phyloP scores from a whole-genome alignment of 2,888 invertebrate species.

The Protodeltote pygarga region DNA sequence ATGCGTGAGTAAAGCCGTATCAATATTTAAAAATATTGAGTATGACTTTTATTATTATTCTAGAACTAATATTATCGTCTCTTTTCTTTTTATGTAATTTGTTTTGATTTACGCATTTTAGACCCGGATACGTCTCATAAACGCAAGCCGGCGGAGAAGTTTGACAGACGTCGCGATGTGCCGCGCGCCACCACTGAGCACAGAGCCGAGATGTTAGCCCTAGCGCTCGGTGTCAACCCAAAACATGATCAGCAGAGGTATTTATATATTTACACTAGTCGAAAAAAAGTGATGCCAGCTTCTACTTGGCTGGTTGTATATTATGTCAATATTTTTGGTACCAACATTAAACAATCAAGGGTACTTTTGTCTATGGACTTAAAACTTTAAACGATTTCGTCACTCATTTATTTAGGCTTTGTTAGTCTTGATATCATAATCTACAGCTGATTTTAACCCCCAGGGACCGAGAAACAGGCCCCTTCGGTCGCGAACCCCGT shows the following conservation, averaged over 20 bases:
- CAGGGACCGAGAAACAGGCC: slow-evolving; percentile 27
- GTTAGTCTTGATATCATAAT: no score
- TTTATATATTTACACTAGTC: not conserved
- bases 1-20: no score
- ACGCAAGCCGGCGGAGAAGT: slow-evolving; percentile 33
- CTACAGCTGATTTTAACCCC: not conserved
- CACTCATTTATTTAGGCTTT: no score
- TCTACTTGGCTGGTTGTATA: no score
- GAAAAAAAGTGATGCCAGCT: not conserved
- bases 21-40: no score
- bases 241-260: slow-evolving; percentile 69
- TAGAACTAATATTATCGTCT: no score
- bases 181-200: slow-evolving; percentile 45
- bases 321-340: no score
- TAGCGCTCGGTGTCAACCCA: slow-evolving; percentile 85
- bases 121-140: slow-evolving; percentile 32
- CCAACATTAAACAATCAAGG: no score
- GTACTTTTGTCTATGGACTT: no score
- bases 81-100: not conserved
- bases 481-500: slow-evolving; percentile 3
- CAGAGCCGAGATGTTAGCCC: slow-evolving; percentile 82
- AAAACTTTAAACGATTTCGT: no score
- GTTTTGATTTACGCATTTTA: not conserved
- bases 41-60: no score
- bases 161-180: slow-evolving; percentile 30